Conservation (phyloP, 2,113 vertebrate genomes). For the Tachysurus fulvidraco region DNA sequence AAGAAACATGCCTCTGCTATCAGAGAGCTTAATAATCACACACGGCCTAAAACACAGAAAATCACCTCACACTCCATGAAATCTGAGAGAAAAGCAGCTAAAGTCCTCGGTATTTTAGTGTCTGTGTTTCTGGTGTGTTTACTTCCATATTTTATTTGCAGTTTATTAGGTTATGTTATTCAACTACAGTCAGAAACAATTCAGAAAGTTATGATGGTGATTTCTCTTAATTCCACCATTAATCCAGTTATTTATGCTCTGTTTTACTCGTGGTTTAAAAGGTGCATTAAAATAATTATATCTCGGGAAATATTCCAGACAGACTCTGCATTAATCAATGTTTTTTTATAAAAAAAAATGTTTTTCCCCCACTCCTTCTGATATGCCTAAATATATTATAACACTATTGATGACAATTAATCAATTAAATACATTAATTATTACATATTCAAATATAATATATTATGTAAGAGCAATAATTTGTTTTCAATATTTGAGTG, state of each 20-base stretch:
- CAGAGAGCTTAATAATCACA: slow-evolving; percentile 5
- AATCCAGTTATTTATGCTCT: not conserved
- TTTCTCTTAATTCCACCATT: not conserved
- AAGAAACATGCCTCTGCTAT: slow-evolving; percentile 61
- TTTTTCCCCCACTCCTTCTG: too few relatives aligned
- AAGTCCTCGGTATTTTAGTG: slow-evolving; percentile 46
- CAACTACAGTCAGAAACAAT: not conserved
- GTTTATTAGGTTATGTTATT: slow-evolving; percentile 5
- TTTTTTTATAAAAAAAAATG: not conserved
- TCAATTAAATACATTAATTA: too few relatives aligned
- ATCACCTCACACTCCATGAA: slow-evolving; percentile 9
- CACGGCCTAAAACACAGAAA: not conserved
- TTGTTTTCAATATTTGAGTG: too few relatives aligned
- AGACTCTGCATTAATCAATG: slow-evolving; percentile 38
- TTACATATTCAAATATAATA: too few relatives aligned
- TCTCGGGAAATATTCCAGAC: too few relatives aligned
- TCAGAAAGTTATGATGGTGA: not conserved
- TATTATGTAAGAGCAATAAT: too few relatives aligned
- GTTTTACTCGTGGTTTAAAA: too few relatives aligned
- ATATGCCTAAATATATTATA: too few relatives aligned
- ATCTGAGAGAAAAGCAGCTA: slow-evolving; percentile 56
- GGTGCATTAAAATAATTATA: too few relatives aligned
- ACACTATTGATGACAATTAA: too few relatives aligned
- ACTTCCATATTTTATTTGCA: slow-evolving; percentile 41
- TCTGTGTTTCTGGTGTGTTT: slow-evolving; percentile 44